A percentile compares a stretch with the other conserved stretches of the same genome.
Conservation (phyloP, 2,113 vertebrate species). For the Sceloporus undulatus region DNA sequence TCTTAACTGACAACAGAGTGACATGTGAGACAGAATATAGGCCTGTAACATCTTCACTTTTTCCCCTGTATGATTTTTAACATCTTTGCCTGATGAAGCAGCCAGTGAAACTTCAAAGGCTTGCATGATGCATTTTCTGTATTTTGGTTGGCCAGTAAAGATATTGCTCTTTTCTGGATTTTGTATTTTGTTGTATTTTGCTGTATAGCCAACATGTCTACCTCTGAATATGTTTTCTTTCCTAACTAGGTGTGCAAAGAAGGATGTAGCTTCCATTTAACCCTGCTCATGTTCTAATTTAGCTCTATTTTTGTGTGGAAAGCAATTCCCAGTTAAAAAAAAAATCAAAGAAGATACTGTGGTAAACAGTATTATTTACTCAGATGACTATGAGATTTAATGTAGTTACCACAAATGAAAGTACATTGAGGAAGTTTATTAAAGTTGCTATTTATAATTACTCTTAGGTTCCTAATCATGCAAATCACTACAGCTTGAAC, state of each 20-base stretch:
- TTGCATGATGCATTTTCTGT: too few species aligned
- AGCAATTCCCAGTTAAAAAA: accelerated
- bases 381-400: neutral
- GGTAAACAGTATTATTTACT: neutral
- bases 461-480: neutral
- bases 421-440: neutral
- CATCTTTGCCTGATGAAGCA: too few species aligned
- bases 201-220: too few species aligned
- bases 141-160: too few species aligned
- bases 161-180: too few species aligned
- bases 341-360: neutral
- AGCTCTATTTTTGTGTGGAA: neutral
- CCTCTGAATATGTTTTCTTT: neutral
- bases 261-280: neutral
- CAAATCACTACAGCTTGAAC: neutral
- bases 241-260: neutral
- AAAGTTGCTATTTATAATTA: neutral
- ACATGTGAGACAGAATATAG: too few species aligned
- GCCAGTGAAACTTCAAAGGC: too few species aligned
- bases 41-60: too few species aligned
- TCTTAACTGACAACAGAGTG: too few species aligned
- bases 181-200: too few species aligned
- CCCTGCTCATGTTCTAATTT: constrained; percentile 11
- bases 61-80: too few species aligned
- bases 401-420: neutral